Conservation (phyloP, 1,140 invertebrate genomes). For the Neuroterus valhalla region DNA sequence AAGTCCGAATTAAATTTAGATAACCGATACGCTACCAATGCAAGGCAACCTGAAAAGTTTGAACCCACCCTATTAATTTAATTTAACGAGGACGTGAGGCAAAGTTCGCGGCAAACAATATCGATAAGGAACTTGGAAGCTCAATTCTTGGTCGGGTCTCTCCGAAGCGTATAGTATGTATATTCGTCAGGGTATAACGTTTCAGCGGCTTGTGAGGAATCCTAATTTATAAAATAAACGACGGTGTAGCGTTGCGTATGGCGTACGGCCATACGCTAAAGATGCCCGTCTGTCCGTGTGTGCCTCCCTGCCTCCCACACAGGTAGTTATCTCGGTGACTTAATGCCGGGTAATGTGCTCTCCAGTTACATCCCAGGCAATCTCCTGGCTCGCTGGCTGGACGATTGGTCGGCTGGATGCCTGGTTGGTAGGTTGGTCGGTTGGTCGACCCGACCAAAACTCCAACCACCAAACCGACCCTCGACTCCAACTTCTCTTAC, state of each 20-base stretch:
- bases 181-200: slow-evolving; percentile 45
- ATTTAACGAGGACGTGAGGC: slow-evolving; percentile 28
- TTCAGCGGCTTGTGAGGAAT: slow-evolving; percentile 54
- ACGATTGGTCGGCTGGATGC: slow-evolving; percentile 46
- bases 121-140: slow-evolving; percentile 23
- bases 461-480: slow-evolving; percentile 44
- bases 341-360: slow-evolving; percentile 72
- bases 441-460: too few species aligned
- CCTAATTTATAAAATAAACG: slow-evolving; percentile 66
- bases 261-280: slow-evolving; percentile 41
- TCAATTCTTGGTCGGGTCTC: slow-evolving; percentile 9
- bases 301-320: slow-evolving; percentile 72
- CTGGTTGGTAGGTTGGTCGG: slow-evolving; percentile 50
- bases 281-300: slow-evolving; percentile 41
- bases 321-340: slow-evolving; percentile 73
- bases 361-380: slow-evolving; percentile 69
- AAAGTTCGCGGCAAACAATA: slow-evolving; percentile 24
- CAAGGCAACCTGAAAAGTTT: slow-evolving; percentile 27
- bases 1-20: slow-evolving; percentile 26
- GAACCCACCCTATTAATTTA: slow-evolving; percentile 18
- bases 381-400: slow-evolving; percentile 48
- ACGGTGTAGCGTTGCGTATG: slow-evolving; percentile 48
- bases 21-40: slow-evolving; percentile 12
- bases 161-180: background rate
- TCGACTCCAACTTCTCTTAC: slow-evolving; percentile 18